Evolutionary conservation across 1,140 invertebrate genomes (phyloP), one percentile per base, ranked within the genome.

Genomic region (Lepidostoma basale): DNA sequence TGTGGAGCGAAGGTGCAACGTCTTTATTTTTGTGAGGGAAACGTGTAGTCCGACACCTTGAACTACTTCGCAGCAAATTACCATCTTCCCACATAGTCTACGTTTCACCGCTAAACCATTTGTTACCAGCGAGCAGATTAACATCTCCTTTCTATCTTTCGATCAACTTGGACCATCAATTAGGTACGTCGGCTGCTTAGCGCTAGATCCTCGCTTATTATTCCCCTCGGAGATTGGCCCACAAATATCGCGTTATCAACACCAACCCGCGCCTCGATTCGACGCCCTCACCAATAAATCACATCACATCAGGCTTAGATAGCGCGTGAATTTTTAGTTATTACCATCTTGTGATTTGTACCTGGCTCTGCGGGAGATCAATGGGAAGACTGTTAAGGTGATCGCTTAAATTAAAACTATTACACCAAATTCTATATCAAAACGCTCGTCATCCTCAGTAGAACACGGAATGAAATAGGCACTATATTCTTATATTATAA

Each of bases 321-420:
- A 30, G 3, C 25, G 22, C n/a, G 3, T 12, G 5, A 6, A 36
- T 12, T n/a, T 3, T 9, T 12, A n/a, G 9, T 10, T 4, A 12
- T 5, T 26, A 16, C 14, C 25, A 20, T 54, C 30, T 16, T 54
- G 4, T 18, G 33, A 59, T 59, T 40, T 4, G 22, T 12, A 20
- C 22, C 20, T 16, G 9, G n/a, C 54, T 59, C 54, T 39, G 54
- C 54, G 54, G 54, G 54, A 59, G 54, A 39, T 59, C 54, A 20
- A 40, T 39, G 54, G 30, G 18, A 59, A 59, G 28, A 65, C 62
- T 65, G 45, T 65, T 36, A 33, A 52, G 25, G 22, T 47, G 42
- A 44, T 49, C 52, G 47, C 64, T 44, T 67, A 67, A 67, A 67
- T 67, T 67, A 67, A 67, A 67, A 67, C 30, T 67, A 67, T 67